Conservation (phyloP, 2,113 vertebrate species). For the Crocuta crocuta region DNA sequence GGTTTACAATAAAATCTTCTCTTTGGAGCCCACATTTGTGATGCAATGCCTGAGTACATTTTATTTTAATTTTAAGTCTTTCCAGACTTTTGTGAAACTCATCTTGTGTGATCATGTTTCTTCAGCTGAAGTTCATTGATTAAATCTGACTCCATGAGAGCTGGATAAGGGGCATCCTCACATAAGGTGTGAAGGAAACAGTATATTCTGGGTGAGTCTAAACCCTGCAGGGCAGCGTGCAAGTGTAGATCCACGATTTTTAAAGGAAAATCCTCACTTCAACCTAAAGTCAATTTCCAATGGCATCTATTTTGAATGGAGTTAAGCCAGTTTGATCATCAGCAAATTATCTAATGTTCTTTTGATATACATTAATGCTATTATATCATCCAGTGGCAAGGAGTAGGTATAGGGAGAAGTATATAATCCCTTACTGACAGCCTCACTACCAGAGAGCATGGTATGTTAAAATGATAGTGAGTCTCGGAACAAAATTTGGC, state of each 20-base stretch:
- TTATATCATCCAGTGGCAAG: not conserved
- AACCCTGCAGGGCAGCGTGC: not conserved
- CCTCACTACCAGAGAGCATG: not conserved
- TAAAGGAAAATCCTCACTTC: not conserved
- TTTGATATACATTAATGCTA: not conserved
- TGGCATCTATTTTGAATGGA: not conserved
- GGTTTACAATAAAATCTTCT: constrained; percentile 76
- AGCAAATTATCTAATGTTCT: not conserved
- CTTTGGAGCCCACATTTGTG: constrained; percentile 61
- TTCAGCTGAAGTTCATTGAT: constrained; percentile 4
- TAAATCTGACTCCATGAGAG: not conserved
- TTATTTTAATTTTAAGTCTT: constrained; percentile 72
- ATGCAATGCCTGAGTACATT: constrained; percentile 52
- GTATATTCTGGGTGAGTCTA: not conserved
- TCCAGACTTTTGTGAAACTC: constrained; percentile 61
- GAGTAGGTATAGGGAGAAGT: not conserved
- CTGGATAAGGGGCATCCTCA: not conserved
- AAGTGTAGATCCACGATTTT: not conserved
- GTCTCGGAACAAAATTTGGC: not conserved
- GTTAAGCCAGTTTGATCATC: not conserved
- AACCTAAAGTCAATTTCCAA: not conserved
- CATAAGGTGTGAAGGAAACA: not conserved
- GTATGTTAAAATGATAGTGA: not conserved
- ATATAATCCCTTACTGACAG: not conserved
- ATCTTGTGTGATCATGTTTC: constrained; percentile 44